phyloP scores from a whole-genome alignment of 2,888 invertebrate species.

The Onthophagus sagittarius region DNA sequence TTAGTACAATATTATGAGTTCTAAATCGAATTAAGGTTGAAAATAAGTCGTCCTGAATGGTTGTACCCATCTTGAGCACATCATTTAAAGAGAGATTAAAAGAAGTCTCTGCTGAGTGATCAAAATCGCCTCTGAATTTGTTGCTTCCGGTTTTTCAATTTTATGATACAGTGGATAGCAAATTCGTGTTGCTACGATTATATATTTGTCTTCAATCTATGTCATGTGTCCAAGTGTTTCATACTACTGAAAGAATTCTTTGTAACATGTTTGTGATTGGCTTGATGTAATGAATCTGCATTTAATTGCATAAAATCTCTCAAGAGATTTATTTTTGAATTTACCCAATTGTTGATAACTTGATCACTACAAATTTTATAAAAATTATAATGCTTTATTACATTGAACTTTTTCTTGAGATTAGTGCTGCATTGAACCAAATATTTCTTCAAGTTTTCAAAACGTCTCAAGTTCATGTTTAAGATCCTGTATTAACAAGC shows the following conservation, averaged over 20 bases:
- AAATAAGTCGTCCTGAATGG: constrained; percentile 15
- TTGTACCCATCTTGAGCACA: constrained; percentile 5
- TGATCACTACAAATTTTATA: constrained; percentile 24
- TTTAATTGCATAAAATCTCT: constrained; percentile 6
- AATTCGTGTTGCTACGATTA: not conserved
- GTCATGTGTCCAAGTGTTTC: constrained; percentile 20
- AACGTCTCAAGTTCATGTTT: not conserved
- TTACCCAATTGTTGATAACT: constrained; percentile 19
- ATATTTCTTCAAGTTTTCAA: not conserved
- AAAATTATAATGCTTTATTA: no score
- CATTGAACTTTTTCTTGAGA: not conserved
- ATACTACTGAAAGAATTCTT: constrained; percentile 20
- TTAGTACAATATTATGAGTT: no score
- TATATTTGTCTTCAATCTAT: not conserved
- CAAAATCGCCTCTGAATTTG: constrained; percentile 15
- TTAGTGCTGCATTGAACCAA: not conserved
- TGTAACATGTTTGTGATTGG: constrained; percentile 13
- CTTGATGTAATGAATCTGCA: constrained; percentile 15
- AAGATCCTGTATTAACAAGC: not conserved
- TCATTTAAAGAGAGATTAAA: constrained; percentile 16
- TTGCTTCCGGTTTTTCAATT: constrained; percentile 15
- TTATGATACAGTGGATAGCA: constrained; percentile 13
- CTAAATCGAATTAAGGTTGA: constrained; percentile 15
- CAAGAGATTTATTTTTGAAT: not conserved
- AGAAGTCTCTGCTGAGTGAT: constrained; percentile 8